These are phyloP conservation scores for Drosophila pseudotalamancana DNA, from an alignment of 2,888 invertebrate genomes.

Conservation along the genomic window DNA sequence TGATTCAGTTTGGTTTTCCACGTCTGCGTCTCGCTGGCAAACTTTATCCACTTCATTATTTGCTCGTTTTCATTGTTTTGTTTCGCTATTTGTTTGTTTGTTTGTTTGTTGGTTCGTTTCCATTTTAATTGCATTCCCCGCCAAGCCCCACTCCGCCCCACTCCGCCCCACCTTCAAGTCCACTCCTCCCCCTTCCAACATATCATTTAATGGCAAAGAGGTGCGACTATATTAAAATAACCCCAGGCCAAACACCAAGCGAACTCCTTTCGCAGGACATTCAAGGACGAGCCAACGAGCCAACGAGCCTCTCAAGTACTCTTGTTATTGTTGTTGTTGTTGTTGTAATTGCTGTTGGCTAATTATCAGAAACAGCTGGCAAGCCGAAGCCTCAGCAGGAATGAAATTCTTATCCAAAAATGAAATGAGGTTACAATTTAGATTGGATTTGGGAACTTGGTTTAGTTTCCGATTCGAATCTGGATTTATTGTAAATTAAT, in stretches of 20 bases:
- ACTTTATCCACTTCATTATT: constrained; percentile 79
- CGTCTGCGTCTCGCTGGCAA: constrained; percentile 43
- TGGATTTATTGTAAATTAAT: too few species aligned
- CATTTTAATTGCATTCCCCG: constrained; percentile 72
- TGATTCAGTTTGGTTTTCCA: constrained; percentile 33
- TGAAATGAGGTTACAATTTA: too few species aligned
- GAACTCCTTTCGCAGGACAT: constrained; percentile 49
- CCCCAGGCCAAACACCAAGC: constrained; percentile 9
- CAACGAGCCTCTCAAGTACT: too few species aligned
- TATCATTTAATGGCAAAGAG: constrained; percentile 36
- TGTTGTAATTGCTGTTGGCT: not conserved
- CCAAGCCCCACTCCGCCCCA: not conserved
- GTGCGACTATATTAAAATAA: constrained; percentile 66
- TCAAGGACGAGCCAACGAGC: too few species aligned
- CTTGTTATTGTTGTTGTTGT: too few species aligned
- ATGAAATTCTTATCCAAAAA: too few species aligned
- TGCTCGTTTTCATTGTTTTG: constrained; percentile 77
- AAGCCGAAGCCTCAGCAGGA: too few species aligned
- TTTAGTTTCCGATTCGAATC: too few species aligned
- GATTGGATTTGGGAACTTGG: not conserved
- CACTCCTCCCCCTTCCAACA: not conserved
- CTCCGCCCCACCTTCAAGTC: too few species aligned
- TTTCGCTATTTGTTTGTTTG: constrained; percentile 58
- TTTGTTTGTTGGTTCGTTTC: constrained; percentile 53
- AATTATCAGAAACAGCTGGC: constrained; percentile 2